Evolutionary conservation across 2,888 invertebrate species (phyloP).

Genomic region (Pristionchus japonicus): DNA sequence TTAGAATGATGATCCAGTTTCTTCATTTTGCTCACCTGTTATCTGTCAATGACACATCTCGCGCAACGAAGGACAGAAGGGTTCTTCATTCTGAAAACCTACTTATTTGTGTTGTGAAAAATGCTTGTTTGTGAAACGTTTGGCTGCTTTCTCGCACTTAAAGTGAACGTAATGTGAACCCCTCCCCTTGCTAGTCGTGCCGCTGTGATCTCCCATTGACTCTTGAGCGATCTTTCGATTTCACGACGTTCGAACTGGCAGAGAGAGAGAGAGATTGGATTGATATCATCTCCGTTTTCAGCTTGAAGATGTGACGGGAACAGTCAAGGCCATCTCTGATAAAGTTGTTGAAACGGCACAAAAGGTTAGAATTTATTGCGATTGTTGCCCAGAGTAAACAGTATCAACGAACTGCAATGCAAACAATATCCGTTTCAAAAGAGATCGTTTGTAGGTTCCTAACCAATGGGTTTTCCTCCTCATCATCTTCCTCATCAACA

Average conservation of each 20-base stretch:
- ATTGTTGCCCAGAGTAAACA: neutral
- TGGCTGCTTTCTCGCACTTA: neutral
- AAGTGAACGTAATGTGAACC: neutral
- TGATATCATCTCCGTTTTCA: neutral
- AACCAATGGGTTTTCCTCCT: conserved; percentile 55
- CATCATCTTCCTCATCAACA: conserved; percentile 50
- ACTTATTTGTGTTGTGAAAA: no score
- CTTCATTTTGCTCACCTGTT: no score
- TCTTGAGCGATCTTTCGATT: neutral
- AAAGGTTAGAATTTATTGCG: neutral
- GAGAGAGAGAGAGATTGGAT: neutral
- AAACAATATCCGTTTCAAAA: no score
- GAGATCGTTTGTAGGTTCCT: conserved; percentile 49
- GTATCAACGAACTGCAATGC: no score
- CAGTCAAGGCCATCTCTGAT: neutral
- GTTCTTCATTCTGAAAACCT: no score
- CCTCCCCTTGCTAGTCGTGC: neutral
- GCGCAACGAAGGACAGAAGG: no score
- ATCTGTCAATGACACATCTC: no score
- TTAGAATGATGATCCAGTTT: no score
- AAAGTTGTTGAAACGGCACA: neutral
- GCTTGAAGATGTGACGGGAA: conserved; percentile 38
- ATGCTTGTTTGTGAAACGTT: neutral
- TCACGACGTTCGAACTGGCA: neutral
- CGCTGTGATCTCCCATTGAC: neutral